Evolutionary conservation across 2,113 vertebrate species (phyloP), one percentile per base, ranked within the genome.

Genomic region (Rissa tridactyla): DNA sequence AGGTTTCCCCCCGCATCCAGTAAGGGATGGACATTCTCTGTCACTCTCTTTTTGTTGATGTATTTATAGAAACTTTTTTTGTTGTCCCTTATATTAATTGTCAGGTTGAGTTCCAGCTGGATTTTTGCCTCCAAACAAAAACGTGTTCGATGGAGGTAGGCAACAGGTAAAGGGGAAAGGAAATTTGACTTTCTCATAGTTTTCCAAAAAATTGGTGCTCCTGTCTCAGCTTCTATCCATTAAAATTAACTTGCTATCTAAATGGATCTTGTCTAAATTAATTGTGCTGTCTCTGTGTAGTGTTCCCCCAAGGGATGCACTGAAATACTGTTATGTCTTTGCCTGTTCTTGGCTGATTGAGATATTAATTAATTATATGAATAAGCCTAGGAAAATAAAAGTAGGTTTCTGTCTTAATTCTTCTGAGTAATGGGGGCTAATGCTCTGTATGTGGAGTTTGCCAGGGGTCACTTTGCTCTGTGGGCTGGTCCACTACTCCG

Each of bases 361-460:
- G 86, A 83, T 94, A 97, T 95, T 97, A 95, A 95, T 94, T 97
- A 94, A 94, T 96, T 94, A 85, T 92, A 92, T 49, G 84, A 93
- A 71, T 65, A 94, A 61, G 38, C 46, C 32, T 42, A 52, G 38
- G 86, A 88, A 96, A 94, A 92, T 49, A 86, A 75, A 92, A 86
- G 80, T 70, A 85, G 52, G 21, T 76, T 96, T 93, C 62, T 87
- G 51, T 85, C 80, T 94, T 65, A 88, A 81, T 89, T 94, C 51
- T 7, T 23, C 27, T 80, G 54, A 94, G 42, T 46, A 73, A 70
- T 9, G 30, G 44, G 62, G 29, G 12, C 26, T 83, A 54, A 69
- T 27, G 57, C 51, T 51, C 87, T 36, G 29, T 13, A 13, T 1
- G 2, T 10, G 17, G n/a, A 87, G 55, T 58, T 69, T 32, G 71